Conservation (phyloP, 2,113 vertebrate genomes). For the Muscicapa adusta region DNA sequence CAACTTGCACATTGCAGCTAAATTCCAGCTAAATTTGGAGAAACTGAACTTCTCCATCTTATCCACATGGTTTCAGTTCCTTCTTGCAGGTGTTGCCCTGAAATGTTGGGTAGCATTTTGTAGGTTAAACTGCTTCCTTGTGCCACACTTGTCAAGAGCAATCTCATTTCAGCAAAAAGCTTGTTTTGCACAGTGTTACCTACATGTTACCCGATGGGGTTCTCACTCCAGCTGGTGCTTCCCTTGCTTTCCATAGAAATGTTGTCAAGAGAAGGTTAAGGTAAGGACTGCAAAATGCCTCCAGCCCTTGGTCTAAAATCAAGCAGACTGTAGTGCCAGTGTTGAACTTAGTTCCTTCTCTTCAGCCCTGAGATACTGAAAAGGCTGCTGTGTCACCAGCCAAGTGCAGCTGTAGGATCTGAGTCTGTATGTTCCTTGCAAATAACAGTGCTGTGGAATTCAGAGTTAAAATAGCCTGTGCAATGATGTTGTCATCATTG, state of each 20-base stretch:
- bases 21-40: background rate
- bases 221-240: background rate
- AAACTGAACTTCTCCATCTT: background rate
- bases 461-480: background rate
- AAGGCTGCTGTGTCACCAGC: background rate
- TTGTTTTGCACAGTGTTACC: accelerated
- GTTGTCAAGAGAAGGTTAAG: background rate
- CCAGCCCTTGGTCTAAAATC: background rate
- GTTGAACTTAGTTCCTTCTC: background rate
- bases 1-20: background rate
- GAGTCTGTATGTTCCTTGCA: background rate
- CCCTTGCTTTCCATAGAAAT: background rate
- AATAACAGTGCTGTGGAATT: background rate
- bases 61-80: background rate
- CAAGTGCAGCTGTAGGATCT: background rate
- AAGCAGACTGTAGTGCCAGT: background rate
- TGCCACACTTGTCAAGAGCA: background rate
- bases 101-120: background rate
- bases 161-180: background rate
- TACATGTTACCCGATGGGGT: background rate
- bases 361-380: background rate
- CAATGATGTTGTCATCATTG: background rate
- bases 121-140: background rate
- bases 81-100: background rate
- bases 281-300: background rate